Conservation (phyloP, 2,888 invertebrate genomes). For the Nebria salina region DNA sequence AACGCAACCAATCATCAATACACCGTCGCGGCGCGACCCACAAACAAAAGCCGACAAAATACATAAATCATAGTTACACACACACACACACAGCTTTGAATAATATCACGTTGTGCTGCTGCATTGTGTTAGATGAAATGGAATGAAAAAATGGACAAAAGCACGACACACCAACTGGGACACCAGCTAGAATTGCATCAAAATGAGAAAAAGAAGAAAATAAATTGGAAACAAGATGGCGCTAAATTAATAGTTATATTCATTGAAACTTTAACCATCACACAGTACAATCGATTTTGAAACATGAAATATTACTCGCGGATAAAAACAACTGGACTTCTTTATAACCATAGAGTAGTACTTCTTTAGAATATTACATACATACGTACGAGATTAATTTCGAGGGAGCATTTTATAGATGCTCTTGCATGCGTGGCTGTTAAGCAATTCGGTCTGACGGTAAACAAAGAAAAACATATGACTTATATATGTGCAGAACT, state of each 20-base stretch:
- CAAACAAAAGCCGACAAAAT: slow-evolving; percentile 42
- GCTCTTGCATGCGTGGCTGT: neutral
- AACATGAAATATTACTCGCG: neutral
- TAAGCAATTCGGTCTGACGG: neutral
- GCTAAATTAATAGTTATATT: neutral
- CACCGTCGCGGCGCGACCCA: slow-evolving; percentile 9
- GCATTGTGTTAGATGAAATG: neutral
- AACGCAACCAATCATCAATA: slow-evolving; percentile 38
- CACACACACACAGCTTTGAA: slow-evolving; percentile 30
- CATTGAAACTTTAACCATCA: neutral
- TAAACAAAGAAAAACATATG: neutral
- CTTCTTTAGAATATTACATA: too few species aligned
- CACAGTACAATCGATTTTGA: neutral
- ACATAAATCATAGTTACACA: slow-evolving; percentile 35
- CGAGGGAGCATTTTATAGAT: neutral
- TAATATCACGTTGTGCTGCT: slow-evolving; percentile 27
- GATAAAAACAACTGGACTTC: too few species aligned
- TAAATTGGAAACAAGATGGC: neutral
- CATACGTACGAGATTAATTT: neutral
- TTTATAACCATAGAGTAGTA: too few species aligned
- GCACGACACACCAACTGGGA: neutral
- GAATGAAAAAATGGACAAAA: neutral
- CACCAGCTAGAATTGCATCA: neutral
- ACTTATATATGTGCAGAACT: neutral
- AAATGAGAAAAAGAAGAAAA: neutral